Base-by-base conservation (phyloP, 2,888 invertebrate genomes). In the Orchesellides sinensis region DNA sequence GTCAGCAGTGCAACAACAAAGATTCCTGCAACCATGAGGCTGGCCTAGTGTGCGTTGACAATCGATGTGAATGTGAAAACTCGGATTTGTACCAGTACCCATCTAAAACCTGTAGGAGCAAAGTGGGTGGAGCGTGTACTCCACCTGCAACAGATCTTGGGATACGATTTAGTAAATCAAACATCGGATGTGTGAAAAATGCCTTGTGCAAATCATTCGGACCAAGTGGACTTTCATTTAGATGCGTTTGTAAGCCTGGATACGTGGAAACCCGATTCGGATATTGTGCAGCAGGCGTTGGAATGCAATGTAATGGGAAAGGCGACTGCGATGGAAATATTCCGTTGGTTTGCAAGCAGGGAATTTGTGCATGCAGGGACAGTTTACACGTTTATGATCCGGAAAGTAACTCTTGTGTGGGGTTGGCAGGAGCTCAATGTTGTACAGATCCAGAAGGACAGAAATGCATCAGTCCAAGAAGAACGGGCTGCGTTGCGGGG, bases 21-120 rank as follows among this genome's bases (percentile, higher is more conserved):
- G 78, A 81, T 23, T 52, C 70, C 1, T 84, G 84, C n/a, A 84
- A 84, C 21, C 49, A 68, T 35, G 84, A 84, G 21, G 35, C 77
- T 0, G 77, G 69, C 27, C 52, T 84, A 0, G 61, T 73, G 2
- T 84, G 84, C 56, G 63, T 84, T 45, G 84, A 84, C 19, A 84
- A 84, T 45, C 27, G 66, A n/a, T 84, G 84, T 21, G 78, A 81
- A 52, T 84, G 84, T 68, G 81, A 81, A 40, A 84, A 84, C 54
- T 81, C 77, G 3, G 81, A 81, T 5, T 56, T 77, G 19, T 84
- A 84, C 47, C 84, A 84, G 23, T 54, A 45, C 35, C 54, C 75
- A n/a, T 45, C 47, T 0, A 77, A 68, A 52, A 54, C 52, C 14
- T 84, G 84, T 35, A 17, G 74, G 29, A 78, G 77, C n/a, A 84